Percentiles rank a stretch among this genome's conserved stretches.
These are phyloP conservation scores for Tipula vernalis DNA, from an alignment of 2,888 invertebrate genomes.

Conservation along the genomic window DNA sequence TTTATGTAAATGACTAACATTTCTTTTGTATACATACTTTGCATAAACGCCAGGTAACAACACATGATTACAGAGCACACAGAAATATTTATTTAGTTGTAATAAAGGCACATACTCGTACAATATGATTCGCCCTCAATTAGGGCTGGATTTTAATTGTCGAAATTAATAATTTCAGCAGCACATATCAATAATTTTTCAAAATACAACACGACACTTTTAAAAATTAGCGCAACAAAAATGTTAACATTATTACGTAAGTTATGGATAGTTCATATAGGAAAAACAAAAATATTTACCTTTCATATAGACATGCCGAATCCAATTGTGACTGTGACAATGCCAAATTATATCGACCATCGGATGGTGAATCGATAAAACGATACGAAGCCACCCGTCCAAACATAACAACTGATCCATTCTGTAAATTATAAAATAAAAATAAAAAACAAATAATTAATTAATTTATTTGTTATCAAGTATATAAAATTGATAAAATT, in stretches of 20 bases:
- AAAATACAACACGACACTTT: not conserved
- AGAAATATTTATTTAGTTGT: not conserved
- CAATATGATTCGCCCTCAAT: not conserved
- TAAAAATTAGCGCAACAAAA: not conserved
- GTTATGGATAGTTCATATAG: not conserved
- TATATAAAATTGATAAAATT: not conserved
- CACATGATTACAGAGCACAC: not conserved
- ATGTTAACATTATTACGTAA: not conserved
- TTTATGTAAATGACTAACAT: not conserved
- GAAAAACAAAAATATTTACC: constrained; percentile 40
- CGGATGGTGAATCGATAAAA: constrained; percentile 71
- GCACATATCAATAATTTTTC: not conserved
- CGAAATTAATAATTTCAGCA: too few species aligned
- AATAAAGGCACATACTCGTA: not conserved
- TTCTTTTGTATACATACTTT: not conserved
- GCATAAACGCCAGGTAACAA: not conserved
- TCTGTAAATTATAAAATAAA: constrained; percentile 34
- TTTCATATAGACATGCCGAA: constrained; percentile 69
- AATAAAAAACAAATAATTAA: not conserved
- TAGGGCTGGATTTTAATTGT: too few species aligned
- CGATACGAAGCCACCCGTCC: constrained; percentile 77
- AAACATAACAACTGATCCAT: constrained; percentile 74
- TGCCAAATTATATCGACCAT: constrained; percentile 63
- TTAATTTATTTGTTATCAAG: not conserved
- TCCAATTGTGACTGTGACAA: constrained; percentile 61